phyloP scores from a whole-genome alignment of 2,888 invertebrate genomes.

The Phaedon cochleariae region DNA sequence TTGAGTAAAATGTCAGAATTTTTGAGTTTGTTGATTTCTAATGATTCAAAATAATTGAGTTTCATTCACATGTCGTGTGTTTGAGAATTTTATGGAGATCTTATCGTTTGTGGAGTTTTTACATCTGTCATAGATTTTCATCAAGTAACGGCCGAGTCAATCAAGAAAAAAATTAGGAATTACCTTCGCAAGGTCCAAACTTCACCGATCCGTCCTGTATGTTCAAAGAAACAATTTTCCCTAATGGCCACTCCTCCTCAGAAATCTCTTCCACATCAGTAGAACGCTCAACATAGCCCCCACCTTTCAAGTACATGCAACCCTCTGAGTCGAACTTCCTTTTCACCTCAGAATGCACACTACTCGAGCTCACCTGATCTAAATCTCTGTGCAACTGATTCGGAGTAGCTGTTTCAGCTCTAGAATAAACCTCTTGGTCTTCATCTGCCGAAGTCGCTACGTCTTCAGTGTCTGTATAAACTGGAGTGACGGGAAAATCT shows the following conservation, averaged over 20 bases:
- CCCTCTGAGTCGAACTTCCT: slow-evolving; percentile 62
- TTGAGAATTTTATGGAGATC: too few relatives aligned
- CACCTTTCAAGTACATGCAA: slow-evolving; percentile 65
- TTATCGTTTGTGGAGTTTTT: too few relatives aligned
- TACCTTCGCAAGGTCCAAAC: slow-evolving; percentile 39
- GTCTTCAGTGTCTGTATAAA: slow-evolving; percentile 63
- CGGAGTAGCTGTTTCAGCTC: slow-evolving; percentile 56
- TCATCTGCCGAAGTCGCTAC: slow-evolving; percentile 62
- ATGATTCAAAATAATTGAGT: too few relatives aligned
- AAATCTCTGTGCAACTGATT: slow-evolving; percentile 60
- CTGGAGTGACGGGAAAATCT: slow-evolving; percentile 38
- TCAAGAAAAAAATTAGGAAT: slow-evolving; percentile 6
- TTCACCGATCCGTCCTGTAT: slow-evolving; percentile 33
- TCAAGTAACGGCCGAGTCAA: too few relatives aligned
- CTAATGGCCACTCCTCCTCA: slow-evolving; percentile 41
- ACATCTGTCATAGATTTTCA: too few relatives aligned
- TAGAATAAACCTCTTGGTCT: slow-evolving; percentile 47
- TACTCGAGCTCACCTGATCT: slow-evolving; percentile 60
- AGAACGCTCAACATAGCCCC: slow-evolving; percentile 52
- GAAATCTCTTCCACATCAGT: slow-evolving; percentile 67
- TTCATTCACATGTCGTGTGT: too few relatives aligned
- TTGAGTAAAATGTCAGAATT: too few relatives aligned
- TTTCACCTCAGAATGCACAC: slow-evolving; percentile 61
- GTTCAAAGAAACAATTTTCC: slow-evolving; percentile 23
- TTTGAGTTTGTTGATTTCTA: too few relatives aligned